Percentiles rank a stretch among this genome's conserved stretches.
Evolutionary conservation across 2,113 vertebrate species (phyloP).

Genomic region (Bos javanicus): DNA sequence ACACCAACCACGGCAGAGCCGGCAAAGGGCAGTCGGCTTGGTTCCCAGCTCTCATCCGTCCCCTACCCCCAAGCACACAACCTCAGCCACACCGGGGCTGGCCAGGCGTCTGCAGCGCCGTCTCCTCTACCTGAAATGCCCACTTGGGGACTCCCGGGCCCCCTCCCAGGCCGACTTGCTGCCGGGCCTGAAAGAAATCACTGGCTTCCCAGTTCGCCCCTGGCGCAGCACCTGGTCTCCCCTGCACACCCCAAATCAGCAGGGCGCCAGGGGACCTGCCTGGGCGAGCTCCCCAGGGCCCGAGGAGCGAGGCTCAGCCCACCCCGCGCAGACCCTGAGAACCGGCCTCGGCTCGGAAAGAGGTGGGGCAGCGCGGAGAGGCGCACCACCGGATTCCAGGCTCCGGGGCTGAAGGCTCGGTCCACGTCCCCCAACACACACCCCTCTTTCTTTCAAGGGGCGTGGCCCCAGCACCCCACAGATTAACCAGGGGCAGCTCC

Average conservation of each 20-base stretch:
- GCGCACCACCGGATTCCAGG: not conserved
- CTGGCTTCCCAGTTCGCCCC: not conserved
- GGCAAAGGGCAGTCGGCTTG: not conserved
- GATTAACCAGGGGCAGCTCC: not conserved
- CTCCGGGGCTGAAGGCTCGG: not conserved
- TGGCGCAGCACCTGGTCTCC: not conserved
- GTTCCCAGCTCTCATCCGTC: not conserved
- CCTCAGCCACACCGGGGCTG: not conserved
- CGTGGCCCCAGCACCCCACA: slow-evolving; percentile 61
- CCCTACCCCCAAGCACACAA: not conserved
- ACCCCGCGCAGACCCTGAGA: not conserved
- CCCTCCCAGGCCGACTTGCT: not conserved
- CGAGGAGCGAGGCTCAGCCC: not conserved
- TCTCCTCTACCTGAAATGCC: not conserved
- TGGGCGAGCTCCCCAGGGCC: not conserved
- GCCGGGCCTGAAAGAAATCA: not conserved
- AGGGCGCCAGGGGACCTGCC: not conserved
- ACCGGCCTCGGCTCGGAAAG: not conserved
- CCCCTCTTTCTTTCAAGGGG: slow-evolving; percentile 69
- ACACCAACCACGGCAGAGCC: not conserved
- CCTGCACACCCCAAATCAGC: not conserved
- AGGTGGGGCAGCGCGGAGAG: not conserved
- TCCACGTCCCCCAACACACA: not conserved
- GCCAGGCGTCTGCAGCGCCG: not conserved
- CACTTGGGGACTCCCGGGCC: not conserved